Evolutionary conservation across 2,797 vertebrate species (phyloP).

Genomic region (Lates japonicus): DNA sequence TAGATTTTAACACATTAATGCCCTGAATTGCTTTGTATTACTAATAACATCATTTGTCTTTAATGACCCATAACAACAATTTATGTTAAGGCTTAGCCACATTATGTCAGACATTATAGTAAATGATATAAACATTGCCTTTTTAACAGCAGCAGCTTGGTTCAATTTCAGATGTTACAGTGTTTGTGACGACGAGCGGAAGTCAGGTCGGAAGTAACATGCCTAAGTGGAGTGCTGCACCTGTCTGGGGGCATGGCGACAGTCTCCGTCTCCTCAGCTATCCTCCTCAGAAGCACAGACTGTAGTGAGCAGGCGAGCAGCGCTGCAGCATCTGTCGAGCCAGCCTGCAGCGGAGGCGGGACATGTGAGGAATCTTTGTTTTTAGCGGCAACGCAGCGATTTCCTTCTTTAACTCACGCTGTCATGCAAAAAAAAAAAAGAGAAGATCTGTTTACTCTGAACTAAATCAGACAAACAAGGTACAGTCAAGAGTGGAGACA

Average conservation of each 20-base stretch:
- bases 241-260: slow-evolving; percentile 95
- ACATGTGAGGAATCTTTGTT: slow-evolving; percentile 82
- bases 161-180: background rate
- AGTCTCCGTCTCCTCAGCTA: slow-evolving; percentile 97
- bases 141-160: background rate
- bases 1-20: background rate
- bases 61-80: background rate
- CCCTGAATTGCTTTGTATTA: background rate
- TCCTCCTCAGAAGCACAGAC: slow-evolving; percentile 97
- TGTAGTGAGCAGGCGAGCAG: slow-evolving; percentile 98
- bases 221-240: slow-evolving; percentile 96
- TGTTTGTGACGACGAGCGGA: background rate
- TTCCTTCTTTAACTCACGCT: slow-evolving; percentile 61
- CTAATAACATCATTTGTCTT: background rate
- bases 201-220: slow-evolving; percentile 49
- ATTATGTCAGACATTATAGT: background rate
- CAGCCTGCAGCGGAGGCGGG: slow-evolving; percentile 90
- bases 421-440: slow-evolving; percentile 26
- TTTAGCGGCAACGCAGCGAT: slow-evolving; percentile 49
- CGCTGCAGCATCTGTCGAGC: slow-evolving; percentile 99
- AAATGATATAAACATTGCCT: background rate
- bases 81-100: background rate
- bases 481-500: slow-evolving; percentile 26
- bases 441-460: slow-evolving; percentile 1
- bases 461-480: slow-evolving; percentile 41